Conservation (phyloP, 92 coral and sea anemone species). For the Palythoa grandiflora region DNA sequence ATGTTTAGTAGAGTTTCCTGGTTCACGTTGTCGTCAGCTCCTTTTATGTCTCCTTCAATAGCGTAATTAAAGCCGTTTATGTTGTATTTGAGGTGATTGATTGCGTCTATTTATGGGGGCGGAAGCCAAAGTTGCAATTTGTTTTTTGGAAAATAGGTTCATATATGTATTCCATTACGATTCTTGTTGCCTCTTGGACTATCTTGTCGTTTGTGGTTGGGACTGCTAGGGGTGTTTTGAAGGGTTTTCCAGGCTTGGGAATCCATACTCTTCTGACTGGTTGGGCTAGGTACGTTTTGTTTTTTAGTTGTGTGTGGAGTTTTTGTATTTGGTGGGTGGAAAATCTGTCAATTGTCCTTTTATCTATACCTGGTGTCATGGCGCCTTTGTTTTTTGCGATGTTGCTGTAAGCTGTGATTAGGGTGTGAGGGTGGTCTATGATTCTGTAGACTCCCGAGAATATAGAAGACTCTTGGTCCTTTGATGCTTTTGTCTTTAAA, state of each 20-base stretch:
- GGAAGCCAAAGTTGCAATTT: conserved; percentile 18
- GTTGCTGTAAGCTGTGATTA: too few relatives aligned
- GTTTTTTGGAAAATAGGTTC: conserved; percentile 10
- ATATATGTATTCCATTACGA: conserved; percentile 15
- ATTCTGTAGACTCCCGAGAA: too few relatives aligned
- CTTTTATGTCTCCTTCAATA: conserved; percentile 9
- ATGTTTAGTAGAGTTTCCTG: conserved; percentile 13
- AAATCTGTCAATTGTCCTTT: too few relatives aligned
- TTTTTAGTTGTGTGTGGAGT: not conserved
- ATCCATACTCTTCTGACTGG: too few relatives aligned
- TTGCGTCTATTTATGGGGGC: conserved; percentile 16
- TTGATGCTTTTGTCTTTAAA: too few relatives aligned
- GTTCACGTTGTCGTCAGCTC: conserved; percentile 8
- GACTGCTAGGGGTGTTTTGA: conserved; percentile 16
- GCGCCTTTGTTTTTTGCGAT: too few relatives aligned
- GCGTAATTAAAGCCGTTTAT: conserved; percentile 10
- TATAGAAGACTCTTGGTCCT: too few relatives aligned
- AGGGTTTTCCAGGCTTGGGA: conserved; percentile 9
- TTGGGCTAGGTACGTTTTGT: conserved; percentile 18
- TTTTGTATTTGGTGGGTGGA: not conserved
- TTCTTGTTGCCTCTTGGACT: conserved; percentile 19
- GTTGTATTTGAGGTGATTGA: conserved; percentile 13
- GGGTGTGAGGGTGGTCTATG: too few relatives aligned
- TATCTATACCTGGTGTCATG: too few relatives aligned
- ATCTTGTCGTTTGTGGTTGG: conserved; percentile 16